Base-by-base conservation (phyloP, 2,888 invertebrate genomes). In the Himalopsyche kuldschensis region DNA sequence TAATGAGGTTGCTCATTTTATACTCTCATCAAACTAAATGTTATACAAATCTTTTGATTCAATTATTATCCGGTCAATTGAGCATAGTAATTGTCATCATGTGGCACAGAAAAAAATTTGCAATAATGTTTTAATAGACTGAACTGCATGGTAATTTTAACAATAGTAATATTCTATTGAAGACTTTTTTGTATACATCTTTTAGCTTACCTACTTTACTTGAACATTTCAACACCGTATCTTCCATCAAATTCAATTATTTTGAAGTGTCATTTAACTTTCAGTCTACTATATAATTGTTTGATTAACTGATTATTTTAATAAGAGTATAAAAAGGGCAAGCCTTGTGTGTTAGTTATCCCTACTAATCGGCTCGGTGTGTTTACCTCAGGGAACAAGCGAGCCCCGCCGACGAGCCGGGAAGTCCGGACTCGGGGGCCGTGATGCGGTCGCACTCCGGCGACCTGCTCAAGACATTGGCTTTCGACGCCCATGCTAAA, bases 361-460 rank as follows among this genome's bases (percentile, higher is more conserved):
- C 84, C 75, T 86, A 86, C 86, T 86, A 86, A 85, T 92, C 81
- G 91, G 91, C 92, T 92, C 63, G 82, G 82, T 85, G 82, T 85
- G 85, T 85, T 85, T 83, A 82, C 84, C 84, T 30, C 91, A 92
- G 92, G 89, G 92, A 92, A 90, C 89, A 91, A 88, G 89, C 91
- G 90, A 91, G 90, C 88, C 91, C 91, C 88, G 91, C 89, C 90
- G 91, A 91, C 89, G 89, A 92, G 89, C 91, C 91, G 90, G 92
- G 92, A 88, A 90, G 90, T 87, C 91, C 92, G 88, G 92, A 92
- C 88, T 90, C 88, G 88, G 90, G 88, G 87, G 91, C 91, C 89
- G 94, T 92, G 89, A 92, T 92, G 88, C 92, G 95, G 88, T 95
- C 95, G 89, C 93, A 94, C 89, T 95, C 96, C 89, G 96, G 95